Evolutionary conservation across 2,113 vertebrate genomes (phyloP).

Genomic region (Oncorhynchus clarkii): DNA sequence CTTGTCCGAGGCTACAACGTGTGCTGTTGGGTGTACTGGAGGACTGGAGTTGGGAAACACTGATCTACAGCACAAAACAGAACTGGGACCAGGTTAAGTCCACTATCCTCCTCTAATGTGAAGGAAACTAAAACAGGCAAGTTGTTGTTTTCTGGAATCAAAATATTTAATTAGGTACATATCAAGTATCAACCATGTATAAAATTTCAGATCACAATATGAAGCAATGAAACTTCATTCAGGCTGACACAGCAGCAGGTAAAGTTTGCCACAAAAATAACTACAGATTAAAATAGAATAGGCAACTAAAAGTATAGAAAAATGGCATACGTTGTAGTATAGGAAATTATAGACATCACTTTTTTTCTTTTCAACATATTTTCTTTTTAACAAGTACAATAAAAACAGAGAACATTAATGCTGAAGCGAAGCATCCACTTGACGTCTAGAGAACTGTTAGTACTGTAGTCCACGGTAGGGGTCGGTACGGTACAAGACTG

Average conservation of each 20-base stretch:
- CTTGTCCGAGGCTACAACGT: too few species aligned
- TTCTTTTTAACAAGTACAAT: constrained; percentile 84
- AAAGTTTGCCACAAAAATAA: constrained; percentile 82
- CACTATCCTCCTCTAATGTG: background rate
- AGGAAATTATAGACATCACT: constrained; percentile 77
- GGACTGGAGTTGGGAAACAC: too few species aligned
- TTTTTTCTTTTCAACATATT: constrained; percentile 64
- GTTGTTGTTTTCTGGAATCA: constrained; percentile 80
- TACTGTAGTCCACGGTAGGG: constrained; percentile 84
- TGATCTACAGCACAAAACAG: too few species aligned
- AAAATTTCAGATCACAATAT: constrained; percentile 98
- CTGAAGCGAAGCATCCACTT: constrained; percentile 90
- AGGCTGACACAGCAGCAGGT: constrained; percentile 79
- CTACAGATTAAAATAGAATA: constrained; percentile 84
- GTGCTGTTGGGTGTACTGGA: too few species aligned
- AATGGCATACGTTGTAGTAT: constrained; percentile 72
- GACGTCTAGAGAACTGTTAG: constrained; percentile 88
- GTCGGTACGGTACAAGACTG: constrained; percentile 75
- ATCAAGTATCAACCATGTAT: constrained; percentile 94
- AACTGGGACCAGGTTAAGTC: too few species aligned
- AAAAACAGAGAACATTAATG: constrained; percentile 83
- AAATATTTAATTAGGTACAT: constrained; percentile 99
- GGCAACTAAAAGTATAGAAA: constrained; percentile 80
- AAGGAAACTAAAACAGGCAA: constrained; percentile 34
- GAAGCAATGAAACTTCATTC: constrained; percentile 87